Base-by-base conservation (phyloP, 2,797 vertebrate genomes). In the Malurus leucopterus region DNA sequence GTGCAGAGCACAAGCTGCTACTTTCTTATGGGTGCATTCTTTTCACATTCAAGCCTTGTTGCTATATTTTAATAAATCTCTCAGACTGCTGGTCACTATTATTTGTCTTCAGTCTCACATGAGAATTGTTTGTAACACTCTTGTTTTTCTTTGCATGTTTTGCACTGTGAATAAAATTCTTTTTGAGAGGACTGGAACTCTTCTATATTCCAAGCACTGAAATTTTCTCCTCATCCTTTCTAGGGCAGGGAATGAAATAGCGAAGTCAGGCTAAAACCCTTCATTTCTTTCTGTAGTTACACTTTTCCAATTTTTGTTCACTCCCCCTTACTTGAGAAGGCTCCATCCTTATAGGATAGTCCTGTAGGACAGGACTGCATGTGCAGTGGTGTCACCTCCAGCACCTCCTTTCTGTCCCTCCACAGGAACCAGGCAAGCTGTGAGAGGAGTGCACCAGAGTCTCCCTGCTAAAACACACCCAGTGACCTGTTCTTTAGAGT, bases 321-420 rank as follows among this genome's bases (percentile, higher is more conserved):
- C 58, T 55, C 18, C 3, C 5, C 12, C 27, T 58, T 76, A 5
- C 22, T 30, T 18, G n/a, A 38, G 61, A 40, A 8, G 8, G 44
- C 26, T 79, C 63, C 51, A 8, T 22, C 18, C 23, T 36, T 30
- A 7, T 13, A 6, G 24, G 41, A 11, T 13, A 47, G 10, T 36
- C 36, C 23, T 30, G 8, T 13, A 6, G 24, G 41, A 11, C 14
- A 47, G 10, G 29, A 8, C 22, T 58, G 2, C 6, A 6, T 0
- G 34, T n/a, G n/a, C 65, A 23, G 71, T 3, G n/a, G 8, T 73
- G 81, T 40, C 69, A 22, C 20, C 24, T 47, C 47, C 63, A 72
- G 55, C 63, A 12, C 8, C 62, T 81, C 58, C 49, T 58, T 57
- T 12, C 64, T 23, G 6, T 27, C 7, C 1, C 55, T 55, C 4